Conservation (phyloP, 2,797 vertebrate genomes). For the Oreonectes daqikongensis region DNA sequence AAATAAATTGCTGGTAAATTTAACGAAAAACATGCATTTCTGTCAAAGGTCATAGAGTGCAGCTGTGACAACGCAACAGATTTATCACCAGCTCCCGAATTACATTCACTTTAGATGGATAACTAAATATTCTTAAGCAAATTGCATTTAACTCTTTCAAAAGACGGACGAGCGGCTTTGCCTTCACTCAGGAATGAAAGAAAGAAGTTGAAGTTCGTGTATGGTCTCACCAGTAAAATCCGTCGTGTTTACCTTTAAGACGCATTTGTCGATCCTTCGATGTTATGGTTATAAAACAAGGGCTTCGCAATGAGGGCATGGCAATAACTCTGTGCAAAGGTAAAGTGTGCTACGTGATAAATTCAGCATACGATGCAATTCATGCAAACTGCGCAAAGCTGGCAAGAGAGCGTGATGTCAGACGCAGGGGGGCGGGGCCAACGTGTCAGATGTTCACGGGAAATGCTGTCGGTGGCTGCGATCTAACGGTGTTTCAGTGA, state of each 20-base stretch:
- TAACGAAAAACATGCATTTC: neutral
- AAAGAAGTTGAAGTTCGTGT: constrained; percentile 39
- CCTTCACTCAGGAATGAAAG: neutral
- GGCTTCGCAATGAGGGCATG: neutral
- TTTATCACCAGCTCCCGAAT: neutral
- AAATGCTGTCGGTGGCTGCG: constrained; percentile 26
- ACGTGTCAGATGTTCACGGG: constrained; percentile 5
- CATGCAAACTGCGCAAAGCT: constrained; percentile 49
- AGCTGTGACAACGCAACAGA: neutral
- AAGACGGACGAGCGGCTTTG: neutral
- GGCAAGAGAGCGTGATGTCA: constrained; percentile 19
- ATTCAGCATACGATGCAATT: neutral
- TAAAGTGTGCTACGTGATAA: neutral
- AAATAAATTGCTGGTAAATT: neutral
- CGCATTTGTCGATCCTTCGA: constrained; percentile 40
- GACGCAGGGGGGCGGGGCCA: constrained; percentile 24
- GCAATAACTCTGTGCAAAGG: neutral
- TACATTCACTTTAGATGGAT: neutral
- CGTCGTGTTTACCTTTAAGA: constrained; percentile 31
- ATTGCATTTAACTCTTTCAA: neutral
- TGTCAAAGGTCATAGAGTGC: neutral
- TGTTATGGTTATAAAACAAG: constrained; percentile 2
- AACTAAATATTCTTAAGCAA: neutral
- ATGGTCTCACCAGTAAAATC: constrained; percentile 52
- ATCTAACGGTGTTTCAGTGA: neutral